Evolutionary conservation across 2,113 vertebrate genomes (phyloP).

Genomic region (Zingel zingel): DNA sequence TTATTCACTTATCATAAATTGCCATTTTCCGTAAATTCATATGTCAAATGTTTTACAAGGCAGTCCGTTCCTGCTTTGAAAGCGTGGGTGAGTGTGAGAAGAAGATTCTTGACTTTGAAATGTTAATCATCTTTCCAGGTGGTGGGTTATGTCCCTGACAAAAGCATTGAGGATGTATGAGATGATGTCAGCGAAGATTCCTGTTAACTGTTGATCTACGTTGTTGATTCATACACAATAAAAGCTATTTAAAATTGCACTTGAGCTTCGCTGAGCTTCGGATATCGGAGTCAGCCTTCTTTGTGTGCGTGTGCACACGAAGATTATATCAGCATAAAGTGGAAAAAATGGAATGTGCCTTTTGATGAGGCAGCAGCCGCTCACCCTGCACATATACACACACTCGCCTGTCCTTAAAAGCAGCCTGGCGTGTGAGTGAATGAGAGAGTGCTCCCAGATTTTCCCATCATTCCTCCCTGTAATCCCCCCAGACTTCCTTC

Average conservation of each 20-base stretch:
- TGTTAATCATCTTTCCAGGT: constrained; percentile 61
- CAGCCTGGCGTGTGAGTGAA: constrained; percentile 78
- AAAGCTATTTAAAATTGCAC: constrained; percentile 42
- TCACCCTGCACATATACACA: constrained; percentile 38
- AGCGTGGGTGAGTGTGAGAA: constrained; percentile 17
- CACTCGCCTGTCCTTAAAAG: constrained; percentile 73
- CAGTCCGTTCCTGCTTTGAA: constrained; percentile 36
- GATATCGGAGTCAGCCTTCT: constrained; percentile 14
- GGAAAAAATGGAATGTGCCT: constrained; percentile 57
- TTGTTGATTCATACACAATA: constrained; percentile 53
- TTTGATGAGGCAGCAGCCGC: constrained; percentile 72
- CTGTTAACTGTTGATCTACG: constrained; percentile 35
- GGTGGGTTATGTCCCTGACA: constrained; percentile 23
- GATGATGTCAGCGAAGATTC: constrained; percentile 54
- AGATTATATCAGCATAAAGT: constrained; percentile 66
- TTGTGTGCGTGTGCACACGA: constrained; percentile 44
- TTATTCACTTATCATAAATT: constrained; percentile 64
- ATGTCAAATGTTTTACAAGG: constrained; percentile 50
- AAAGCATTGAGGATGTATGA: constrained; percentile 17
- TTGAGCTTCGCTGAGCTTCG: constrained; percentile 12
- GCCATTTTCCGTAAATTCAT: constrained; percentile 57
- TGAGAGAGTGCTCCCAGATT: constrained; percentile 79
- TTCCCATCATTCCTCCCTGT: constrained; percentile 81
- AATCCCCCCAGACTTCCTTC: constrained; percentile 81
- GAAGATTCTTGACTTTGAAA: constrained; percentile 48